These are phyloP conservation scores for Porites australiensis DNA, from an alignment of 64 coral and sea anemone genomes.

Conservation along the genomic window DNA sequence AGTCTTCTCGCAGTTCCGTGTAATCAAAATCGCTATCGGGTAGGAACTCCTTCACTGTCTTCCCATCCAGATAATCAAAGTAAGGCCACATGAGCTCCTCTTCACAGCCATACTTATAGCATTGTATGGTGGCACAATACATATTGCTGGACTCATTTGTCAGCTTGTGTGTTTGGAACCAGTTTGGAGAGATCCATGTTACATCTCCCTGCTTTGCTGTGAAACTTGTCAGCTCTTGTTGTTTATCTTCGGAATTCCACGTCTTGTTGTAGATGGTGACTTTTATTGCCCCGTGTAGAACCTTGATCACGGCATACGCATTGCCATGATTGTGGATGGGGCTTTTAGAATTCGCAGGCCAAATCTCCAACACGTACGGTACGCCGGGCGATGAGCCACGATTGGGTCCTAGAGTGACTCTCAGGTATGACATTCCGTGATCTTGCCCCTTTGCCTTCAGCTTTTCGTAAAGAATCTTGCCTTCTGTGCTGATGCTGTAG, in stretches of 20 bases:
- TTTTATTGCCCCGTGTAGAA: slow-evolving; percentile 46
- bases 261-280: slow-evolving; percentile 55
- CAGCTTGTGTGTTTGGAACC: slow-evolving; percentile 59
- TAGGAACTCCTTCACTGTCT: slow-evolving; percentile 23
- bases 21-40: slow-evolving; percentile 49
- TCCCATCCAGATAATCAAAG: slow-evolving; percentile 45
- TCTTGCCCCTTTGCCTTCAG: slow-evolving; percentile 23
- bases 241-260: not conserved
- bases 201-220: slow-evolving; percentile 32
- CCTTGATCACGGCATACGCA: slow-evolving; percentile 46
- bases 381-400: slow-evolving; percentile 37
- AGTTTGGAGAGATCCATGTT: slow-evolving; percentile 66
- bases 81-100: slow-evolving; percentile 55
- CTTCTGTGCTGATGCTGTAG: slow-evolving; percentile 55
- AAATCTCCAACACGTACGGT: slow-evolving; percentile 56
- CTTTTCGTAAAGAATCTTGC: slow-evolving; percentile 24
- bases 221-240: not conserved
- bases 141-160: slow-evolving; percentile 16
- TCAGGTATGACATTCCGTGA: slow-evolving; percentile 15
- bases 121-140: slow-evolving; percentile 58
- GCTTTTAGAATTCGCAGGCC: slow-evolving; percentile 16
- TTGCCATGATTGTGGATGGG: slow-evolving; percentile 63
- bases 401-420: slow-evolving; percentile 40
- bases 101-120: slow-evolving; percentile 44
- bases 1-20: slow-evolving; percentile 20